Percentiles rank a stretch among this genome's conserved stretches.
Conservation (phyloP, 2,888 invertebrate species). For the Noctua pronuba region DNA sequence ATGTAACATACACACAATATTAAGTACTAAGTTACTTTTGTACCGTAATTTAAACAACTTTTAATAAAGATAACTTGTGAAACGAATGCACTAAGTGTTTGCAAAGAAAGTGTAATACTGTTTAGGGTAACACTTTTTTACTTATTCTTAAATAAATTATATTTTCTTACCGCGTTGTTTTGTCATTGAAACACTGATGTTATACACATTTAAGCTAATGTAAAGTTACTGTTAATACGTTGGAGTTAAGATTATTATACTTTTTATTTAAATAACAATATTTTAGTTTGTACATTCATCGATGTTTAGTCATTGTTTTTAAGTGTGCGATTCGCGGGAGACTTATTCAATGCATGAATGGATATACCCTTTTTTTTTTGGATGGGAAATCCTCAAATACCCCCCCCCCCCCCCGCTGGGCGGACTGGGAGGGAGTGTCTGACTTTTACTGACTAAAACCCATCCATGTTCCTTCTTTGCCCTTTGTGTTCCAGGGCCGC, state of each 20-base stretch:
- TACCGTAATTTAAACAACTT: constrained; percentile 24
- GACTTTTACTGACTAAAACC: too few species aligned
- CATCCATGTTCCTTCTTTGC: too few species aligned
- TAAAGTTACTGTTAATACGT: constrained; percentile 9
- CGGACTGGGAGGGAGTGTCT: too few species aligned
- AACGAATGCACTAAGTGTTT: constrained; percentile 31
- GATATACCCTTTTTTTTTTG: too few species aligned
- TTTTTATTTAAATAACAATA: neutral
- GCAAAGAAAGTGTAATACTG: constrained; percentile 49
- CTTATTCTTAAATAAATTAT: constrained; percentile 18
- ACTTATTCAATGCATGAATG: neutral
- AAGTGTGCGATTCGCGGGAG: neutral
- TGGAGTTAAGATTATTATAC: constrained; percentile 9
- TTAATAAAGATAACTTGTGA: constrained; percentile 19
- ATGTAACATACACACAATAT: constrained; percentile 35
- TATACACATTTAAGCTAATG: constrained; percentile 14
- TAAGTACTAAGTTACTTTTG: constrained; percentile 26
- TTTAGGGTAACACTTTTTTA: constrained; percentile 38
- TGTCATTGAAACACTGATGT: constrained; percentile 33
- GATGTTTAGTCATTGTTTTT: constrained; percentile 21
- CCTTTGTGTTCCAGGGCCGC: too few species aligned
- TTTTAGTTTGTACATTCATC: constrained; percentile 37
- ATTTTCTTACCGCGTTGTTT: constrained; percentile 32
- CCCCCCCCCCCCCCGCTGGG: too few species aligned
- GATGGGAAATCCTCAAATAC: too few species aligned